Base-by-base conservation (phyloP, 2,797 vertebrate species). In the Parambassis ranga region DNA sequence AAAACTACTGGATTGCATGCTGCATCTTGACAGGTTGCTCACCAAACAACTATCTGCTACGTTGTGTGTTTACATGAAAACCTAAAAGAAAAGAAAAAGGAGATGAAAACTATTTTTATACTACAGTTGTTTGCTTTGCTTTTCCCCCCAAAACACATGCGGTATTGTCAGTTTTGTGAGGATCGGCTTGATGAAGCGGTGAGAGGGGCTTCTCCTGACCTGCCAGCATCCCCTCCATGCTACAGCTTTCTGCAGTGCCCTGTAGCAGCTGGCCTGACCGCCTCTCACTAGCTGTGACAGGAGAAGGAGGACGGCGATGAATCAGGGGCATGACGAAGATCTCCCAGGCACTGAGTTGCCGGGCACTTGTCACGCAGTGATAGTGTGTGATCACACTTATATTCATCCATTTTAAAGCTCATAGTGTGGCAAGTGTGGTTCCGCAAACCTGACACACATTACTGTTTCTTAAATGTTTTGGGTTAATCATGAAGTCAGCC, bases 251-350 rank as follows among this genome's bases (percentile, higher is more conserved):
- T 75, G 43, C 65, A 51, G 46, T 43, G 42, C 59, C 72, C 69
- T 43, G 51, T 37, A 75, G 82, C 86, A 80, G 82, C 75, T 65
- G 75, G 72, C 44, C 69, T 26, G 22, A 58, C 65, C 20, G 28
- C 61, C 61, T 80, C 70, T 69, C 70, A 65, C 65, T 47, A 39
- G 48, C 70, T 58, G 22, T 79, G 74, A 75, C 77, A 68, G 80
- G 52, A 67, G 55, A 57, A 27, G 61, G 69, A 76, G 65, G 79
- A 81, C 48, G 73, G 73, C n/a, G 46, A 77, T 88, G 84, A 90
- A 83, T 89, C 86, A 83, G 79, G 64, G 60, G n/a, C 52, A 73
- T 84, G 82, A 86, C 77, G 53, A 82, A 85, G 72, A 78, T 82
- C 74, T 77, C 35, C 59, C 63, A 42, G 26, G 50, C 51, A 15